Conservation (phyloP, 2,888 invertebrate species). For the Eupithecia insigniata region DNA sequence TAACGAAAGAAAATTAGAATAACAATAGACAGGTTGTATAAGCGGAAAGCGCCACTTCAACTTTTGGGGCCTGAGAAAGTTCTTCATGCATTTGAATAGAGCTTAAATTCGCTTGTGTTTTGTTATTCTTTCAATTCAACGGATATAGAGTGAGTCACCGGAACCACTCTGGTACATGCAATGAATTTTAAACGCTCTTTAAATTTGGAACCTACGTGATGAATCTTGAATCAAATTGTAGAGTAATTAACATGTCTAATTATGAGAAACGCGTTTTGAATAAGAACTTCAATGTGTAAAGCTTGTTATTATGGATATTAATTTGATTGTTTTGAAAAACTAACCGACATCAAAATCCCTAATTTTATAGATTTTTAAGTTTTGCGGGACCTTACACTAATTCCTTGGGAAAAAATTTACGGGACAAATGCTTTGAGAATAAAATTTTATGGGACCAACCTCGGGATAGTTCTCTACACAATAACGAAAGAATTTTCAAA, state of each 20-base stretch:
- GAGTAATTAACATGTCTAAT: constrained; percentile 54
- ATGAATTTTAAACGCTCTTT: constrained; percentile 67
- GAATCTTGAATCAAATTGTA: constrained; percentile 41
- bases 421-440: no score
- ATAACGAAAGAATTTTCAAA: no score
- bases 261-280: constrained; percentile 46
- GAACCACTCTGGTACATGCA: constrained; percentile 67
- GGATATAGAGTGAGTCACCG: constrained; percentile 74
- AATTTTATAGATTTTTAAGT: no score
- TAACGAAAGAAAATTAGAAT: constrained; percentile 57
- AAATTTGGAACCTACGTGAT: constrained; percentile 44
- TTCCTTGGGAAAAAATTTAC: no score
- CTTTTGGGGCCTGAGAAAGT: constrained; percentile 12
- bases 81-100: constrained; percentile 23
- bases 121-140: constrained; percentile 43
- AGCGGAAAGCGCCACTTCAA: constrained; percentile 37
- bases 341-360: no score
- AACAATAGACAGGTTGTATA: constrained; percentile 62
- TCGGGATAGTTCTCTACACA: no score
- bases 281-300: constrained; percentile 10
- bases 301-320: not conserved
- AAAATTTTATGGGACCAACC: no score
- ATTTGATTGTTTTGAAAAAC: no score
- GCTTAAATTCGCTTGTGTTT: constrained; percentile 26
- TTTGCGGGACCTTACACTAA: no score